Conservation (phyloP, 2,113 vertebrate genomes). For the Emydocephalus ijimae region DNA sequence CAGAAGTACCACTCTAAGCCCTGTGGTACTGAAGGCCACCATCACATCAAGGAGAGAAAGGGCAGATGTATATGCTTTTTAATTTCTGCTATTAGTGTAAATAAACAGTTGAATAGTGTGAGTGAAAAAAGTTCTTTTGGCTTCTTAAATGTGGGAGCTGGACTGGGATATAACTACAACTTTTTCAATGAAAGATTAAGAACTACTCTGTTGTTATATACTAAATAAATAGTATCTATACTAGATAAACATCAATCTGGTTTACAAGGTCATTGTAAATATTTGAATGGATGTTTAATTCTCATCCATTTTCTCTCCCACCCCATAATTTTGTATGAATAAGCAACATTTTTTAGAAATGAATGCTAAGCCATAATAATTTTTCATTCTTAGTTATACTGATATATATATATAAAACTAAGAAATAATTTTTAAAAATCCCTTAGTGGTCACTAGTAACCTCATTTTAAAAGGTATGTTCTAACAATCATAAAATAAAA, state of each 20-base stretch:
- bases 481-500: conserved; percentile 39
- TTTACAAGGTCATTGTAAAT: not conserved
- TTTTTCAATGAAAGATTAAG: conserved; percentile 17
- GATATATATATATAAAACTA: not conserved
- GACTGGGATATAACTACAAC: not conserved
- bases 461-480: conserved; percentile 19
- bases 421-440: conserved; percentile 14
- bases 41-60: not conserved
- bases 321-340: not conserved
- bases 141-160: not conserved
- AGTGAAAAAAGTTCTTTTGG: not conserved
- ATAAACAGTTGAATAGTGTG: not conserved
- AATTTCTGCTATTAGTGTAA: not conserved
- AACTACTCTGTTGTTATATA: not conserved
- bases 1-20: not conserved
- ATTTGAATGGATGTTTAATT: conserved; percentile 3
- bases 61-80: not conserved
- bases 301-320: not conserved
- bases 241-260: conserved; percentile 1
- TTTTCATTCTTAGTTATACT: conserved; percentile 29
- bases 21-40: not conserved
- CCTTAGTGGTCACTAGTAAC: not conserved
- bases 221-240: conserved; percentile 23
- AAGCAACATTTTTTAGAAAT: conserved; percentile 35
- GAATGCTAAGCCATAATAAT: conserved; percentile 18